Base-by-base conservation (phyloP, 1,140 invertebrate genomes). In the Apis dorsata region DNA sequence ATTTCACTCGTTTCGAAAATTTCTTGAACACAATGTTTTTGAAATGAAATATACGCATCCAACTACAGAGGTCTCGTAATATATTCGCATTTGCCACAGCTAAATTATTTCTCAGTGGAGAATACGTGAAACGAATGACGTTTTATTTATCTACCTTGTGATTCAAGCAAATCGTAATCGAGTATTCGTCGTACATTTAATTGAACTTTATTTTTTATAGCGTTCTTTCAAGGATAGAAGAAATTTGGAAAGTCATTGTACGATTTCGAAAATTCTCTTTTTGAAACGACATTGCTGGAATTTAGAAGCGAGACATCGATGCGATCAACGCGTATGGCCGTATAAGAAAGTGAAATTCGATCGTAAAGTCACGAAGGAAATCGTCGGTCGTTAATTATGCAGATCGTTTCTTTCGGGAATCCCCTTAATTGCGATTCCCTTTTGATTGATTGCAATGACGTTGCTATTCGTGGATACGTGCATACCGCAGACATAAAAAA, bases 311-410 rank as follows among this genome's bases (percentile, higher is more conserved):
- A 49, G 71, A 24, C 13, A 34, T 68, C 51, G 49, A 60, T 21
- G 34, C 34, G 59, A 62, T 60, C 34, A 4, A 34, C 34, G 34
- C 34, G 34, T 3, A 44, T 44, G 34, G 66, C 74, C 65, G 57
- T 77, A 57, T 71, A 83, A 80, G 77, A 83, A 83, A 73, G 76
- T 79, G 77, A 83, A 83, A 79, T 73, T 83, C 77, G 82, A 83
- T 83, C 82, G 82, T 83, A 83, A 83, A 83, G 59, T 44, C 71
- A 72, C 60, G 71, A 53, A 68, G 72, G 73, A 75, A 81, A 81
- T 81, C 72, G 79, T 66, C 53, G 79, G 60, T 75, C 79, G 79
- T 81, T 81, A 81, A 81, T 81, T 81, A 81, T 65, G 34, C 79
- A 28, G 79, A 55, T 68, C 79, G 71, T 75, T 66, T 53, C 79